Percentiles rank a stretch among this genome's conserved stretches.
These are phyloP conservation scores for Phengaris arion DNA, from an alignment of 2,888 invertebrate species.

Conservation along the genomic window DNA sequence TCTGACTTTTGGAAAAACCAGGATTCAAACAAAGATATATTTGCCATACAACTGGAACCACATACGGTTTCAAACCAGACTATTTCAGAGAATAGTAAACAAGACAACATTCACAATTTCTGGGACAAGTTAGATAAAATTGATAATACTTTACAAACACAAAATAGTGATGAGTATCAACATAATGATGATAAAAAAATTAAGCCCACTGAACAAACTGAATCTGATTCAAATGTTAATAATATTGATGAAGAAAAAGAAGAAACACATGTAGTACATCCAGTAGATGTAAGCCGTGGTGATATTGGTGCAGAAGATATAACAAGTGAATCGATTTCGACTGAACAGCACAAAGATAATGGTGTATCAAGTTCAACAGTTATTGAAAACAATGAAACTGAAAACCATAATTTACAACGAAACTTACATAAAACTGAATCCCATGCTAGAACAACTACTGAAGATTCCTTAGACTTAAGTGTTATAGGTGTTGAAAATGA, in stretches of 20 bases:
- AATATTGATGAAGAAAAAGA: background rate
- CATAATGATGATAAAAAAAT: background rate
- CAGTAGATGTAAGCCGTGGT: conserved; percentile 49
- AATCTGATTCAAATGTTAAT: background rate
- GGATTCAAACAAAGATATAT: background rate
- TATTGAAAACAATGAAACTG: background rate
- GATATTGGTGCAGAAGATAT: conserved; percentile 51
- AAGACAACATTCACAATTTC: conserved; percentile 31
- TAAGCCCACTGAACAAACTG: background rate
- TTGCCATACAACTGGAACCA: conserved; percentile 14
- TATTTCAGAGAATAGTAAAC: conserved; percentile 4
- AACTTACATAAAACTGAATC: background rate
- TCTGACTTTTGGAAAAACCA: conserved; percentile 8
- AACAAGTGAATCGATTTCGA: conserved; percentile 30
- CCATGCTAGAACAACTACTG: background rate
- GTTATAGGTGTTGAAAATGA: background rate
- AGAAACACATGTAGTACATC: conserved; percentile 24
- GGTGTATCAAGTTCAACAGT: background rate
- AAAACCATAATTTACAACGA: background rate
- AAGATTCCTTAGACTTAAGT: background rate
- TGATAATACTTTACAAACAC: conserved; percentile 33
- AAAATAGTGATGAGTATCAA: background rate
- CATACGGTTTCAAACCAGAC: background rate
- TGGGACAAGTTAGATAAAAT: conserved; percentile 37
- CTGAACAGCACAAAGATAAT: conserved; percentile 1